Conservation (phyloP, 1,140 invertebrate species). For the Ctenoplectra terminalis region DNA sequence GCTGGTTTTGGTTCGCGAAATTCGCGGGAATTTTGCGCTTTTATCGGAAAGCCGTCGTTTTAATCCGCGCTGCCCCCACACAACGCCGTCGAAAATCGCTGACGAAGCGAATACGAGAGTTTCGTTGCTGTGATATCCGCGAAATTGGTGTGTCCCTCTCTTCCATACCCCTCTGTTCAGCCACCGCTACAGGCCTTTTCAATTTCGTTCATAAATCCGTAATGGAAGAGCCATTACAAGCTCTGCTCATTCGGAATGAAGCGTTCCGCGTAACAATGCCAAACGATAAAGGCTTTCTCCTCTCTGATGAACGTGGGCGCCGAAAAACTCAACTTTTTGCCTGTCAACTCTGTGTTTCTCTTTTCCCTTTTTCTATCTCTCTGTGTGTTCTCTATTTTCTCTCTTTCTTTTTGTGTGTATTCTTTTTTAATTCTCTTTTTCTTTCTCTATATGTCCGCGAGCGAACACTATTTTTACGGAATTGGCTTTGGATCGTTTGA, state of each 20-base stretch:
- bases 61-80: slow-evolving; percentile 57
- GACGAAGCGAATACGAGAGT: slow-evolving; percentile 56
- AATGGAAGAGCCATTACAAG: slow-evolving; percentile 66
- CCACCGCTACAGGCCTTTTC: slow-evolving; percentile 61
- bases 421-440: neutral
- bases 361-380: neutral
- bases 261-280: slow-evolving; percentile 59
- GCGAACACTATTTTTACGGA: neutral
- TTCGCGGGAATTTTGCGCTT: slow-evolving; percentile 62
- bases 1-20: slow-evolving; percentile 54
- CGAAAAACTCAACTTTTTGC: slow-evolving; percentile 50
- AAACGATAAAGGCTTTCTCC: slow-evolving; percentile 46
- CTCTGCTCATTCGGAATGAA: slow-evolving; percentile 57
- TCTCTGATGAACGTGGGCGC: slow-evolving; percentile 18
- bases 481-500: neutral
- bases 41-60: slow-evolving; percentile 67
- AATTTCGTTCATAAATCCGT: slow-evolving; percentile 71
- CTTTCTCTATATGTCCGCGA: neutral
- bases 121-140: slow-evolving; percentile 61
- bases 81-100: slow-evolving; percentile 65
- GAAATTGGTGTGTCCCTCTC: slow-evolving; percentile 55
- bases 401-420: slow-evolving; percentile 5
- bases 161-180: neutral
- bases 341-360: neutral
- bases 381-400: neutral